phyloP scores from a whole-genome alignment of 2,113 vertebrate species.

The Tretioscincus oriximinensis region DNA sequence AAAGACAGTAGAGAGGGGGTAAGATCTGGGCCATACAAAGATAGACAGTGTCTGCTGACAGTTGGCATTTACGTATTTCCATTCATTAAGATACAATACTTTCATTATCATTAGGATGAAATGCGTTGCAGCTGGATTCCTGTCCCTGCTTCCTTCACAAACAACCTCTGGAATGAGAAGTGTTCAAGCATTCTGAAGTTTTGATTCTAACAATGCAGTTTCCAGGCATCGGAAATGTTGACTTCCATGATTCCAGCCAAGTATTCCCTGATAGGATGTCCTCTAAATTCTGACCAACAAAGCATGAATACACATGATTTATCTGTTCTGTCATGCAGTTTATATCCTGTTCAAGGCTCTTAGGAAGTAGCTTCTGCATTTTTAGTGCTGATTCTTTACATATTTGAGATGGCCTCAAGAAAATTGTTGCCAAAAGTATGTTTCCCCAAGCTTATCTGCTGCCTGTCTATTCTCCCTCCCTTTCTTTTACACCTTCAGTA shows the following conservation, averaged over 20 bases:
- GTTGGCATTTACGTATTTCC: constrained; percentile 7
- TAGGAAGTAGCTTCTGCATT: background rate
- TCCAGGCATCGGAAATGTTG: constrained; percentile 17
- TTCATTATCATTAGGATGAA: constrained; percentile 18
- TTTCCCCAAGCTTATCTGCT: background rate
- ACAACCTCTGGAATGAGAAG: background rate
- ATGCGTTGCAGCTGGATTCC: background rate
- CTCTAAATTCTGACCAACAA: constrained; percentile 15
- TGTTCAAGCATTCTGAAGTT: constrained; percentile 2
- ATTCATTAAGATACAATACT: background rate
- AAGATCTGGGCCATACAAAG: background rate
- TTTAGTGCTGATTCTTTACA: background rate
- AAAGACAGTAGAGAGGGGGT: background rate
- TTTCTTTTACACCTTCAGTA: background rate
- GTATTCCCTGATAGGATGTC: constrained; percentile 25
- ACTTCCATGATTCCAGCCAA: constrained; percentile 53
- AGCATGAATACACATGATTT: constrained; percentile 1
- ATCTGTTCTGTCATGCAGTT: no score
- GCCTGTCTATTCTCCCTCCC: background rate
- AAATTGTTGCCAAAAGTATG: background rate
- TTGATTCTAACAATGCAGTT: constrained; percentile 29
- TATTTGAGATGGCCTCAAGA: background rate
- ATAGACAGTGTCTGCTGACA: background rate
- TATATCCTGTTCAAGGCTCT: no score
- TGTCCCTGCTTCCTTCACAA: constrained; percentile 11